Evolutionary conservation across 2,888 invertebrate species (phyloP), one percentile per base, ranked within the genome.

Genomic region (Volucella inanis): DNA sequence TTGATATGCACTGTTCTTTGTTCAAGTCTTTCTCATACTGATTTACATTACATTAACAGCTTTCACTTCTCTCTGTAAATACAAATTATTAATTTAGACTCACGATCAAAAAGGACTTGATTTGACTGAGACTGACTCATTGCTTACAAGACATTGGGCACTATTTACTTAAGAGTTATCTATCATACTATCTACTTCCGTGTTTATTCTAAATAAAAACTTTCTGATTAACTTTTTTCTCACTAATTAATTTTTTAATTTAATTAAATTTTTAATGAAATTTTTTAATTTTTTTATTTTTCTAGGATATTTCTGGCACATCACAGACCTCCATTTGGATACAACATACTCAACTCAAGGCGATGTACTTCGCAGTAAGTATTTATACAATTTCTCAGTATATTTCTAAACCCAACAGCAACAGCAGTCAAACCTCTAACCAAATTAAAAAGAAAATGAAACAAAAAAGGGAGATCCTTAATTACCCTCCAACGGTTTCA

Each of bases 291-390:
- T 49, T 12, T 64, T 1, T 54, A 9, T 93, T 93, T 92, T 96
- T 95, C 1, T 95, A 98, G 98, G 97, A 89, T 97, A 96, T 92
- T 98, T 98, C 93, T 98, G 98, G 98, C 98, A 98, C 93, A 96
- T 98, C 90, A 97, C 97, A 88, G 98, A 98, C 92, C 95, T 98
- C 89, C 98, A 98, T 92, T 96, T 96, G 93, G 97, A 98, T 91
- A 95, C 96, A 8, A 95, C 96, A 89, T 97, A 97, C 92, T 95
- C 96, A 88, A 93, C 94, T 71, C 94, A 95, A 89, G 96, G 96
- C 78, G 96, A 96, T 91, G 94, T 95, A 88, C 94, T 94, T 91
- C 94, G 94, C 93, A 95, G 96, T 96, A 94, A 94, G 95, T 94
- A 93, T 31, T 50, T 39, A 8, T 31, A 31, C 1, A 31, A 67